Evolutionary conservation across 2,888 invertebrate genomes (phyloP), one percentile per base, ranked within the genome.

Genomic region (Ptychoptera contaminata): DNA sequence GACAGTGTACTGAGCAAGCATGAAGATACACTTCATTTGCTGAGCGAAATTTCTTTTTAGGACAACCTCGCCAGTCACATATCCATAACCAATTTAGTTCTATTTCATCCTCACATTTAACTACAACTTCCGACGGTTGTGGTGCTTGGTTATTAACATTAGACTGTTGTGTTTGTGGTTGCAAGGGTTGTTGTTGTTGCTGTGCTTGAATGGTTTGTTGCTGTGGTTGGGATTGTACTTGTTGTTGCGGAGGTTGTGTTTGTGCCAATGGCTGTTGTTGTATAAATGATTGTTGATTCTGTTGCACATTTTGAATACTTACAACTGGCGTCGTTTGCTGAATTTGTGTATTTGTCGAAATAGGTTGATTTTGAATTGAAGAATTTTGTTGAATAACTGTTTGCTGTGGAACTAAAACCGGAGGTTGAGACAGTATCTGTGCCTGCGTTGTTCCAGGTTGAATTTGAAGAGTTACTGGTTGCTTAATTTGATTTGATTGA

Each of bases 41-140:
- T 31, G 75, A 79, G 55, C 74, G 72, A 61, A 84, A 86, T 58
- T 79, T 76, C 68, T 60, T 78, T 70, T 74, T 73, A 43, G 73
- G 78, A 64, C 96, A 96, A 16, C 88, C 88, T 46, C 82, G 76
- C 96, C 96, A 96, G 62, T 94, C 94, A 62, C 96, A 96, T 44
- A 92, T 72, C 67, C 73, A 82, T 0, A 79, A 70, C 51, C 65
- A 66, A 47, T 60, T 62, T 0, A 56, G 55, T 46, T 66, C 66
- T 1, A 56, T 49, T 31, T 58, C 54, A 10, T 56, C 56, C 14
- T 53, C 53, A 44, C 48, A 34, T 50, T 51, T 34, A 5, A 7
- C 14, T 44, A 46, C 16, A 31, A 16, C 40, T 32, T 32, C 32
- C 4, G n/a, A 3, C 4, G 32, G 6, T 23, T 23, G 23, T 15